Percentiles rank a stretch among this genome's conserved stretches.
Evolutionary conservation across 2,113 vertebrate genomes (phyloP).

Genomic region (Sakesphorus luctuosus): DNA sequence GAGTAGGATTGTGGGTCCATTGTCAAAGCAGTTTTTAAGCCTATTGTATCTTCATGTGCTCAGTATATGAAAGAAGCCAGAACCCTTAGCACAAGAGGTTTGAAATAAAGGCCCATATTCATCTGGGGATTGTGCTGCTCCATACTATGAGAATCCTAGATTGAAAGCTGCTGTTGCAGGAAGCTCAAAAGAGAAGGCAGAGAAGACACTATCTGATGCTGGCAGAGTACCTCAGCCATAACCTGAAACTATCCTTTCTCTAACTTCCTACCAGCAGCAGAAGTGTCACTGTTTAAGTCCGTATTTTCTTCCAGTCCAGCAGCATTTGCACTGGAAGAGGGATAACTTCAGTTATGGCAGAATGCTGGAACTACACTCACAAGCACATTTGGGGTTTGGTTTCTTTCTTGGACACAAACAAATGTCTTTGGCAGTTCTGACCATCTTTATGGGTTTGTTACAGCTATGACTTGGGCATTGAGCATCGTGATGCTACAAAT

Average conservation of each 20-base stretch:
- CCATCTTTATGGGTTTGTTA: not conserved
- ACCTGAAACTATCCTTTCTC: not conserved
- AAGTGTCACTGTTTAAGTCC: not conserved
- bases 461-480: constrained; percentile 94
- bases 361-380: not conserved
- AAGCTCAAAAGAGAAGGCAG: not conserved
- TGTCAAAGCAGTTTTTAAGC: not conserved
- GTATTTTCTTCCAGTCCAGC: not conserved
- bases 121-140: not conserved
- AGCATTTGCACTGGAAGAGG: not conserved
- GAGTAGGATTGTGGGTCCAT: not conserved
- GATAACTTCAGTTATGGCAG: not conserved
- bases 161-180: not conserved
- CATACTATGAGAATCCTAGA: not conserved
- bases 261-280: not conserved
- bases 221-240: not conserved
- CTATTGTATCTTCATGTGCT: not conserved
- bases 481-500: constrained; percentile 89
- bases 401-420: not conserved
- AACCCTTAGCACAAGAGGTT: not conserved
- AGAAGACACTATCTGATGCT: not conserved
- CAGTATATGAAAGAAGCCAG: not conserved
- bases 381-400: not conserved
- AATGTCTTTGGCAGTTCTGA: not conserved
- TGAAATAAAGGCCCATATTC: not conserved